phyloP scores from a whole-genome alignment of 2,888 invertebrate genomes.

The Dryobota labecula region DNA sequence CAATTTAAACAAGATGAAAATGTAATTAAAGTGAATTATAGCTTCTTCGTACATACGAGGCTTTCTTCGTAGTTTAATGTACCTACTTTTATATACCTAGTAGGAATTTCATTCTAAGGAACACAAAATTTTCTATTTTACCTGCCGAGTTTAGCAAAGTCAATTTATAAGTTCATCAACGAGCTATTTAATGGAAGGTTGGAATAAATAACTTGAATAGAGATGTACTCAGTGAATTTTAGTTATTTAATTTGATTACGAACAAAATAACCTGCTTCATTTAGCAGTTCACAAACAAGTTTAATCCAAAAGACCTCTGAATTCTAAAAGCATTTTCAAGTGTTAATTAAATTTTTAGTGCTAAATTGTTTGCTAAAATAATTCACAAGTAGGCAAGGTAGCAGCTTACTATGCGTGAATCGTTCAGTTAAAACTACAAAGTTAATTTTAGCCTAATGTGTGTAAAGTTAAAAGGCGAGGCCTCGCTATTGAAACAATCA shows the following conservation, averaged over 20 bases:
- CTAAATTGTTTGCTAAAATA: no score
- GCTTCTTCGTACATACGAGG: background rate
- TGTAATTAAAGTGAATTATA: constrained; percentile 15
- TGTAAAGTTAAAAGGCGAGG: background rate
- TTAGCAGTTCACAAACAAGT: background rate
- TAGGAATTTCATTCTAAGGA: background rate
- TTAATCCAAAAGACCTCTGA: background rate
- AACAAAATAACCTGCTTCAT: constrained; percentile 21
- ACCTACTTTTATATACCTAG: background rate
- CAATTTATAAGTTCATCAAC: background rate
- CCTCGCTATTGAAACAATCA: background rate
- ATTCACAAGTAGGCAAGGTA: no score
- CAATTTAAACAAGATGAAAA: constrained; percentile 2
- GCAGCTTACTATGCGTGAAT: background rate
- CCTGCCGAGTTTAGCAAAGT: background rate
- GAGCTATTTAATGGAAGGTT: background rate
- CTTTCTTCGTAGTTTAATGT: background rate
- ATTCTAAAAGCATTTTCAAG: background rate
- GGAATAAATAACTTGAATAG: background rate
- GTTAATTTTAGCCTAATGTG: no score
- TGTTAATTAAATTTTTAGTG: no score
- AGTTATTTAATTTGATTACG: background rate
- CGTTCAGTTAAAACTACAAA: background rate
- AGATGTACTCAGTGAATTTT: background rate
- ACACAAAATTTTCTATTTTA: background rate